Conservation (phyloP, 1,140 invertebrate species). For the Meteorus sp. region DNA sequence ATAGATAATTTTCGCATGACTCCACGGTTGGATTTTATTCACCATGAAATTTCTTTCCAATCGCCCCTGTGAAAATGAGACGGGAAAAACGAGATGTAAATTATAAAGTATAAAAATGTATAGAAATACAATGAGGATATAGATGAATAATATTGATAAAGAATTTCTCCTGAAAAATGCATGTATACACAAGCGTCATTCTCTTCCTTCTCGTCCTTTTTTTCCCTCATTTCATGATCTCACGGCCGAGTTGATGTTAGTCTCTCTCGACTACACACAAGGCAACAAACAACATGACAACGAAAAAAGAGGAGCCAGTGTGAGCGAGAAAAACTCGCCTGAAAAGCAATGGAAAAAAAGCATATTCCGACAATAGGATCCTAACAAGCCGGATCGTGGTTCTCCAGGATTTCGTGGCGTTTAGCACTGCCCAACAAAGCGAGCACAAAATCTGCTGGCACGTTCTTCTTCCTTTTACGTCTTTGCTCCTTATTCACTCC, state of each 20-base stretch:
- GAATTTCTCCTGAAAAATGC: slow-evolving; percentile 11
- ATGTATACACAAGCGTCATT: no score
- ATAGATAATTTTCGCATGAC: no score
- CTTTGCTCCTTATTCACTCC: slow-evolving; percentile 15
- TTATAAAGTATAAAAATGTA: no score
- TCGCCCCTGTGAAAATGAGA: no score
- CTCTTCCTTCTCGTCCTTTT: slow-evolving; percentile 14
- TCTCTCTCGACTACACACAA: no score
- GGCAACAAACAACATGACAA: no score
- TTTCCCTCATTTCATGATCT: slow-evolving; percentile 4
- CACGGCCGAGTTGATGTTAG: slow-evolving; percentile 12
- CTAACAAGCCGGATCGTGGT: slow-evolving; percentile 50
- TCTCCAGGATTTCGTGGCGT: slow-evolving; percentile 44
- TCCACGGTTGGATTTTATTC: no score
- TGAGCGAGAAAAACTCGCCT: neutral
- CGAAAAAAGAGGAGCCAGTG: slow-evolving; percentile 6
- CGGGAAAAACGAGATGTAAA: no score
- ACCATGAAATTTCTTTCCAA: no score
- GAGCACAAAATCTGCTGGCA: slow-evolving; percentile 31
- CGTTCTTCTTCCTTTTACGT: slow-evolving; percentile 14
- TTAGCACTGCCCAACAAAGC: slow-evolving; percentile 48
- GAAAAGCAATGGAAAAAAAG: slow-evolving; percentile 25
- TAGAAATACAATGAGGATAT: no score
- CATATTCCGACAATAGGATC: slow-evolving; percentile 45
- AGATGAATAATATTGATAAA: no score